Conservation (phyloP, 2,113 vertebrate species). For the Megalops atlanticus region DNA sequence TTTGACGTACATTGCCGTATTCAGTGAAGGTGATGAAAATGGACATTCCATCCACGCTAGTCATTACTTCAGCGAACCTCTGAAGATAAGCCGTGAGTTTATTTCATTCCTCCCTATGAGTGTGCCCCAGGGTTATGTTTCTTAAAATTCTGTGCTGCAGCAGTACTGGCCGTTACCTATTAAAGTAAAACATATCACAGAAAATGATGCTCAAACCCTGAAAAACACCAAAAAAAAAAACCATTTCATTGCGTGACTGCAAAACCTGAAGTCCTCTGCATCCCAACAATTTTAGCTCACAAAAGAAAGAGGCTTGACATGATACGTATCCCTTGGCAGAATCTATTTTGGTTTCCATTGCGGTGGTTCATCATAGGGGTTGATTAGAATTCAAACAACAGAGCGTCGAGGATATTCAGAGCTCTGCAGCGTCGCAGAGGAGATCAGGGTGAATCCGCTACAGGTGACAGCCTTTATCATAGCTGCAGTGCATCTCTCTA, state of each 20-base stretch:
- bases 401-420: background rate
- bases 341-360: background rate
- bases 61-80: too few species aligned
- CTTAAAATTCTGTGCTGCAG: too few species aligned
- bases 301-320: background rate
- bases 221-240: background rate
- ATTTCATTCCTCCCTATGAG: too few species aligned
- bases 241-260: background rate
- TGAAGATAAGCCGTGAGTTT: too few species aligned
- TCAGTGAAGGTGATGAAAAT: too few species aligned
- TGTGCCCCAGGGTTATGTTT: too few species aligned
- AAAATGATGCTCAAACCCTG: too few species aligned
- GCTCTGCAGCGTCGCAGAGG: background rate
- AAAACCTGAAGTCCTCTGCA: background rate
- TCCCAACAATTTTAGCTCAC: background rate
- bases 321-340: background rate
- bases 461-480: background rate
- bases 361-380: background rate
- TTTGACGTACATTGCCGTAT: too few species aligned
- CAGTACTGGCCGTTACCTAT: too few species aligned
- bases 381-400: background rate
- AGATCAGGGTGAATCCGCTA: background rate
- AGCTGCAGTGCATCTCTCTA: background rate
- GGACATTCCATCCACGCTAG: too few species aligned
- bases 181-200: too few species aligned